A percentile compares a stretch with the other conserved stretches of the same genome.
phyloP scores from a whole-genome alignment of 2,113 vertebrate species.

The Ifrita kowaldi region DNA sequence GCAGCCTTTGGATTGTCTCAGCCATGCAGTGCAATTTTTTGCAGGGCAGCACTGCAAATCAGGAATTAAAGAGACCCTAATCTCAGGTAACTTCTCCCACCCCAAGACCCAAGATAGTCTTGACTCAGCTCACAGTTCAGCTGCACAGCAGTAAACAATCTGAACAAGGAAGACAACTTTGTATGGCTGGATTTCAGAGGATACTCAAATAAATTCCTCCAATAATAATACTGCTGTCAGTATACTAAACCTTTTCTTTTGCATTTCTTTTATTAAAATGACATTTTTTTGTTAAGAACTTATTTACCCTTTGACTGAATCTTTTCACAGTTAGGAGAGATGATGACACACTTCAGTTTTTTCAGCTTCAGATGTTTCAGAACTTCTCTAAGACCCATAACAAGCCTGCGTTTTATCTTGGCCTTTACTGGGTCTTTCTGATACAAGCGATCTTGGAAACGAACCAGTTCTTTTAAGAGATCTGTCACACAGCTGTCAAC shows the following conservation, averaged over 20 bases:
- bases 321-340: slow-evolving; percentile 97
- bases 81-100: neutral
- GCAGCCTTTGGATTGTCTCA: neutral
- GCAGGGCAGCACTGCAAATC: neutral
- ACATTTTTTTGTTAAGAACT: neutral
- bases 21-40: neutral
- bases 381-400: slow-evolving; percentile 95
- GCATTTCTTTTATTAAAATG: neutral
- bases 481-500: slow-evolving; percentile 88
- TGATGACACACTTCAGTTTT: slow-evolving; percentile 92
- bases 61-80: neutral
- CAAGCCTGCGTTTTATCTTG: slow-evolving; percentile 91
- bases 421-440: slow-evolving; percentile 96
- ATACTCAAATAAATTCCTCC: neutral
- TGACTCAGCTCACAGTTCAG: neutral
- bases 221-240: neutral
- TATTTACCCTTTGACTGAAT: slow-evolving; percentile 90
- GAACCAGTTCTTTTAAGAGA: slow-evolving; percentile 91
- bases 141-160: neutral
- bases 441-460: slow-evolving; percentile 95
- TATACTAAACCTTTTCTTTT: neutral
- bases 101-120: too few relatives aligned
- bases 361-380: slow-evolving; percentile 91
- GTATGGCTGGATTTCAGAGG: neutral
- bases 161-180: neutral